Evolutionary conservation across 2,113 vertebrate genomes (phyloP).

Genomic region (rat (Rattus norvegicus)): GRCr8 NC_086030.1:31295501-31296000

Average conservation of each 20-base stretch:
- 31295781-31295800: neutral
- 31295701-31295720: neutral
- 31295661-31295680: neutral
- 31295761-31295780: neutral
- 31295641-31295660: neutral
- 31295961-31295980: neutral
- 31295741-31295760: neutral
- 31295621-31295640: neutral
- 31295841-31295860: neutral
- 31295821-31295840: neutral
- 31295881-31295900: neutral
- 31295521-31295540: neutral
- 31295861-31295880: neutral
- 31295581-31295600: neutral
- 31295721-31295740: neutral
- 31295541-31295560: neutral
- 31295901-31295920: neutral
- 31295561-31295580: neutral
- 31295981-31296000: neutral
- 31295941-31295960: neutral
- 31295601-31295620: neutral
- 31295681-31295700: neutral
- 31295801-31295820: neutral
- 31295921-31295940: neutral
- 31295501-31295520: neutral